These are phyloP conservation scores for Fringilla coelebs DNA, from an alignment of 2,797 vertebrate species.

Conservation along the genomic window DNA sequence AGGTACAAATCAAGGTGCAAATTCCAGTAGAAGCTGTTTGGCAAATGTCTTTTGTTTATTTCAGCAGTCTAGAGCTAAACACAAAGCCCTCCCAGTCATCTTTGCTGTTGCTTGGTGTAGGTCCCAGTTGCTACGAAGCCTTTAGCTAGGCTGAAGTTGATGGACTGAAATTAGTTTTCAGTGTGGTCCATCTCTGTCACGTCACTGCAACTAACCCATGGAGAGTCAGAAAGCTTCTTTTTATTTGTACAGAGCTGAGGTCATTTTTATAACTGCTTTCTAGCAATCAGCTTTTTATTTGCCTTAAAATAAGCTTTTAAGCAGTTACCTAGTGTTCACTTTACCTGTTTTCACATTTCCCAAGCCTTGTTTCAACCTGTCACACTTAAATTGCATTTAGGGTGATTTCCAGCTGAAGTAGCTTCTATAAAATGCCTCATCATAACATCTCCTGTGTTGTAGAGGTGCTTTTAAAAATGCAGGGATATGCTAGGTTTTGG, in stretches of 20 bases:
- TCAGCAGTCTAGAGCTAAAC: constrained; percentile 12
- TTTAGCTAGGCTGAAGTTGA: constrained; percentile 80
- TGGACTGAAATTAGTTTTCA: constrained; percentile 45
- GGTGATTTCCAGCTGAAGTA: constrained; percentile 47
- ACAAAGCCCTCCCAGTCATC: background rate
- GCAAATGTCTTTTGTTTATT: constrained; percentile 17
- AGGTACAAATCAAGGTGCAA: constrained; percentile 24
- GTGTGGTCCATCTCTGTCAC: constrained; percentile 15
- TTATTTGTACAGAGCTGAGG: constrained; percentile 68
- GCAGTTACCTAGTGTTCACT: constrained; percentile 67
- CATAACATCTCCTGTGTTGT: constrained; percentile 43
- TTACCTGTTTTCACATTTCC: constrained; percentile 49
- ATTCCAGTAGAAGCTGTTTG: background rate
- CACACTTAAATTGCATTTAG: constrained; percentile 11
- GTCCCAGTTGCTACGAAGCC: constrained; percentile 58
- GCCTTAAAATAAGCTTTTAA: constrained; percentile 78
- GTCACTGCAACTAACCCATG: constrained; percentile 10
- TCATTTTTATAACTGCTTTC: constrained; percentile 74
- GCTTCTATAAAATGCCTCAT: constrained; percentile 52
- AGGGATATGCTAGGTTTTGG: constrained; percentile 48
- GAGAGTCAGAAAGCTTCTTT: constrained; percentile 42
- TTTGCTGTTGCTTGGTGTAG: constrained; percentile 46
- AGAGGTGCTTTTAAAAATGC: constrained; percentile 58
- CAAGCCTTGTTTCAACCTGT: constrained; percentile 52
- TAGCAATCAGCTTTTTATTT: constrained; percentile 80